phyloP scores from a whole-genome alignment of 2,888 invertebrate genomes.

The Busseola fusca region DNA sequence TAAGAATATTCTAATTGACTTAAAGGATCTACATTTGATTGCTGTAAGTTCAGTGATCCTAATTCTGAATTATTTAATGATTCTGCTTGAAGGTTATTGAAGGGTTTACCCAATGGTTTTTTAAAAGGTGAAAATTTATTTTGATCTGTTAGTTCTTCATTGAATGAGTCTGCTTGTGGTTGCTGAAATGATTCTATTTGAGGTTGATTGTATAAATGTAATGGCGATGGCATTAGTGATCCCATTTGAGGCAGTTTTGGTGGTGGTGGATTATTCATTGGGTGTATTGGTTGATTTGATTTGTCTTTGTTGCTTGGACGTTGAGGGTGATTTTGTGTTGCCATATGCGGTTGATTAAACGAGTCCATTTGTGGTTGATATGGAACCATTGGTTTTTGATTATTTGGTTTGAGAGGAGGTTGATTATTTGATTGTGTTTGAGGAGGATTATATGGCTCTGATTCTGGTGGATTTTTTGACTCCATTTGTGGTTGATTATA shows the following conservation, averaged over 20 bases:
- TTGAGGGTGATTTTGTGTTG: slow-evolving; percentile 7
- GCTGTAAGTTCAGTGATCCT: slow-evolving; percentile 1
- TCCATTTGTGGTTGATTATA: slow-evolving; percentile 15
- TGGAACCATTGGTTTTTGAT: slow-evolving; percentile 1
- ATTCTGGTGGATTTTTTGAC: background rate
- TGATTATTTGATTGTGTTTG: slow-evolving; percentile 2
- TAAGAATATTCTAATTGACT: slow-evolving; percentile 15
- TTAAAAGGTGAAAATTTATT: background rate
- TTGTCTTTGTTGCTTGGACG: slow-evolving; percentile 2
- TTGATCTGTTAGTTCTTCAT: background rate
- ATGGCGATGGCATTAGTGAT: slow-evolving; percentile 9
- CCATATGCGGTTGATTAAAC: slow-evolving; percentile 7
- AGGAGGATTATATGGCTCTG: slow-evolving; percentile 7
- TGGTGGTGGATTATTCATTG: background rate
- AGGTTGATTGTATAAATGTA: slow-evolving; percentile 10
- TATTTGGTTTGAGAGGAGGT: background rate
- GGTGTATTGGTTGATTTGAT: background rate
- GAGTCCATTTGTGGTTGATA: slow-evolving; percentile 9
- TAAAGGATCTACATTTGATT: slow-evolving; percentile 5
- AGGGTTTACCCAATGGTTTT: background rate
- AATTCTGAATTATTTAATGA: slow-evolving; percentile 12
- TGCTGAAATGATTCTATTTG: slow-evolving; percentile 8
- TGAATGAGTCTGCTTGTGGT: slow-evolving; percentile 1
- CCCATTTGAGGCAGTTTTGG: background rate
- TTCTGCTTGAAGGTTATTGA: background rate